Percentiles rank a stretch among this genome's conserved stretches.
phyloP scores from a whole-genome alignment of 2,113 vertebrate genomes.

The Sinocyclocheilus anshuiensis region DNA sequence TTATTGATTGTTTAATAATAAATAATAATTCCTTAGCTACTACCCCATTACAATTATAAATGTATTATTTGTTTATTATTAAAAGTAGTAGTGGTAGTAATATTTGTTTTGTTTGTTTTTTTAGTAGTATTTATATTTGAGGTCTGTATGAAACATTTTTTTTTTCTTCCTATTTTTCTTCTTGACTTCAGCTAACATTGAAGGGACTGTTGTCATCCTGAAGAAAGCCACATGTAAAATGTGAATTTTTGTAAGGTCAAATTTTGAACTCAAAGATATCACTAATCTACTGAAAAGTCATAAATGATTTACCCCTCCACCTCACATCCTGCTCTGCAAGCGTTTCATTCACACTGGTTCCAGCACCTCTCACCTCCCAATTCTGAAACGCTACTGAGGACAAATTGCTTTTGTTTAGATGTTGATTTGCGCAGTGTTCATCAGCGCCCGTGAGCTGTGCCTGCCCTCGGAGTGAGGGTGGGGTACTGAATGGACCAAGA shows the following conservation, averaged over 20 bases:
- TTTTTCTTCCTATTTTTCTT: background rate
- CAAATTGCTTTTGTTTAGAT: slow-evolving; percentile 69
- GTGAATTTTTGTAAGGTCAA: background rate
- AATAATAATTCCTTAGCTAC: background rate
- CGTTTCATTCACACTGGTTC: slow-evolving; percentile 22
- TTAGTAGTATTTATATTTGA: background rate
- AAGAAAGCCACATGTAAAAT: background rate
- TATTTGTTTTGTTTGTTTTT: too few relatives aligned
- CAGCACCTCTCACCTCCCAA: slow-evolving; percentile 46
- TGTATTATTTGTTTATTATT: background rate
- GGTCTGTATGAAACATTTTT: background rate
- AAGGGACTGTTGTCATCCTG: background rate
- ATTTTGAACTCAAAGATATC: background rate
- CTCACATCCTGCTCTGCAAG: background rate
- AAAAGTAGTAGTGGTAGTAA: too few relatives aligned
- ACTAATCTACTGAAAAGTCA: background rate
- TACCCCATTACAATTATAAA: background rate
- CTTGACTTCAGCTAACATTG: background rate
- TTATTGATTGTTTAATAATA: background rate
- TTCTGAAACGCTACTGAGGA: slow-evolving; percentile 47
- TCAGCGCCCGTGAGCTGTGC: slow-evolving; percentile 50
- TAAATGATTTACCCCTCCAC: slow-evolving; percentile 35
- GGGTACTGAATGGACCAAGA: slow-evolving; percentile 64
- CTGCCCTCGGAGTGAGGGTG: slow-evolving; percentile 48
- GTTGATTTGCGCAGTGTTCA: slow-evolving; percentile 65